Percentiles rank a stretch among this genome's conserved stretches.
These are phyloP conservation scores for Schizopygopsis pylzovi DNA, from an alignment of 2,797 vertebrate species.

Conservation along the genomic window DNA sequence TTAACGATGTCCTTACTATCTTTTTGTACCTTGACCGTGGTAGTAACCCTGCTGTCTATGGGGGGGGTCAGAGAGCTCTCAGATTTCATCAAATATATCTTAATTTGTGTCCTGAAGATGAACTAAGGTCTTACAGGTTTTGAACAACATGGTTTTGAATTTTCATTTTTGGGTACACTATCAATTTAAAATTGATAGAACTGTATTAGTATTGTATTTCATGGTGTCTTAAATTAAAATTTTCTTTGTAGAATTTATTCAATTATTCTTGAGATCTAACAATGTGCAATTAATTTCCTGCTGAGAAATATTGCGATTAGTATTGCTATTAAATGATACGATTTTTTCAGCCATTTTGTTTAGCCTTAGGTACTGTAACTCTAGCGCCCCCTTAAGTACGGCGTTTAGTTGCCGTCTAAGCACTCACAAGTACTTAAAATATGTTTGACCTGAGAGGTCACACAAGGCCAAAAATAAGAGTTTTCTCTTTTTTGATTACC, in stretches of 20 bases:
- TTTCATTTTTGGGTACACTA: no score
- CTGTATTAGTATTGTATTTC: neutral
- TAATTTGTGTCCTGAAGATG: no score
- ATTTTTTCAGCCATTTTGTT: neutral
- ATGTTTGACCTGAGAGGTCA: constrained; percentile 15
- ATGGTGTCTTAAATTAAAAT: neutral
- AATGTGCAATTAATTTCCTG: neutral
- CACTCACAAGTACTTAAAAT: neutral
- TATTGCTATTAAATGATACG: neutral
- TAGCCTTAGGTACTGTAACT: neutral
- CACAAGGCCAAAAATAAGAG: neutral
- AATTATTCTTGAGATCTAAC: neutral
- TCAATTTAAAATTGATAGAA: no score
- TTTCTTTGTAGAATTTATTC: neutral
- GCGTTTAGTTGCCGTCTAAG: neutral
- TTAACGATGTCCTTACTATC: no score
- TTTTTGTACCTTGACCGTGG: no score
- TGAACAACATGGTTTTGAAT: no score
- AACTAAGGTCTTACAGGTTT: no score
- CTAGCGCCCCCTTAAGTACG: neutral
- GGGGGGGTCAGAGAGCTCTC: no score
- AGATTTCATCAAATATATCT: no score
- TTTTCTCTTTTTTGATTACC: neutral
- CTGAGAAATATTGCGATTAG: neutral
- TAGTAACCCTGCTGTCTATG: no score